Evolutionary conservation across 2,888 invertebrate genomes (phyloP), one percentile per base, ranked within the genome.

Genomic region (Cosmorhoe ocellata): DNA sequence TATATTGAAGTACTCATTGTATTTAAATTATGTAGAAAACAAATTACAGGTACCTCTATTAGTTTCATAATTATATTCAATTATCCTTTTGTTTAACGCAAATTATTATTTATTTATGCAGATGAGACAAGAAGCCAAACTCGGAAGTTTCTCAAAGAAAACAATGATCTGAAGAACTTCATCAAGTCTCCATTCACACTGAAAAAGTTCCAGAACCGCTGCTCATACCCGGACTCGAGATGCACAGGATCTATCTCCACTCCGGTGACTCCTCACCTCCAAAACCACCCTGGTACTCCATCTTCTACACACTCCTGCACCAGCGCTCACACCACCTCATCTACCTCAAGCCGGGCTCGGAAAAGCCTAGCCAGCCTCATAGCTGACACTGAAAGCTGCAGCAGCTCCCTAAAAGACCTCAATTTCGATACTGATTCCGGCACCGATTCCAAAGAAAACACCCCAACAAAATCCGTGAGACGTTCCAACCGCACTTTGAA

Each of bases 371-470:
- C 87, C 38, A 84, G 79, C 58, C 79, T 90, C 38, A 89, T 88
- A 12, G 90, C 89, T 10, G 90, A 90, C 59, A 84, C 90, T 1
- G 91, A 91, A 58, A 90, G 90, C 63, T 90, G 90, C 64, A 90
- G 90, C 66, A 90, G 90, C 62, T 90, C 90, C 2, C 58, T 91
- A 6, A 89, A 90, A 80, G 90, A 90, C 59, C 73, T 90, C 0
- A 91, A 86, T 59, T 90, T 91, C 47, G 85, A 90, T 55, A 76
- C 89, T 0, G 90, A 90, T 55, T 89, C 90, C 1, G 82, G 84
- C 1, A 74, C 82, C 0, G 90, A 90, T 47, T 81, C 88, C 0
- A 90, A 90, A 74, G 90, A 90, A 54, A 91, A 90, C 56, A 90
- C 87, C 0, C 90, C 90, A 0, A 77, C 81, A 0, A 89, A 83